Base-by-base conservation (phyloP, 2,888 invertebrate species). In the Heliconius aoede region DNA sequence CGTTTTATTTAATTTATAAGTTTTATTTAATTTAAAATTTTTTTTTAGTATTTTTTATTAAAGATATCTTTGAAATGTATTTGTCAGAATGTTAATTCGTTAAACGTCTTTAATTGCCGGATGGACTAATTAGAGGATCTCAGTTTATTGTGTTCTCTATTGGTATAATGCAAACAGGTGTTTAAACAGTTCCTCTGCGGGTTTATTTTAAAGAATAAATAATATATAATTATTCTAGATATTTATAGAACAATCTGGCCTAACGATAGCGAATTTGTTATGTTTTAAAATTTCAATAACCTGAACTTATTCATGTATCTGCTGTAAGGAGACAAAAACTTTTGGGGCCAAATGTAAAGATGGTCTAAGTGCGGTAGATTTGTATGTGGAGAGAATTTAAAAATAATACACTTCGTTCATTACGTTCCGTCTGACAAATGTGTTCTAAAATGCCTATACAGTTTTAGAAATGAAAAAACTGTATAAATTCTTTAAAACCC, bases 41-140 rank as follows among this genome's bases (percentile, higher is more conserved):
- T n/a, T n/a, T n/a, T n/a, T n/a, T n/a, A n/a, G 36, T 75, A 64
- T 71, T 79, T 76, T 79, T 71, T 76, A 67, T 73, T 71, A 26
- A 72, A 62, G 40, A 64, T 61, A 65, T 64, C 24, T 73, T 30
- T 46, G 72, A 36, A 26, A 72, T 62, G 36, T n/a, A 73, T 60
- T 40, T 51, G 74, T 78, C 55, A 60, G 76, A 69, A 78, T 65
- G 74, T 78, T 80, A 80, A 80, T 75, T 75, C 75, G 76, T 76
- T 76, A 78, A 80, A 74, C 79, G 73, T 69, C 74, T 78, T 72
- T 67, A 78, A 78, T 80, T 78, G 62, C 69, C 76, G 76, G 78
- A 77, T 68, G 71, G 58, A 55, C 28, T 79, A 74, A 78, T 76
- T 78, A 72, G 64, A 76, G 74, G 75, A 73, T 77, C 76, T 73